A percentile compares a stretch with the other conserved stretches of the same genome.
These are phyloP conservation scores for Platichthys flesus DNA, from an alignment of 2,113 vertebrate genomes.

Conservation along the genomic window DNA sequence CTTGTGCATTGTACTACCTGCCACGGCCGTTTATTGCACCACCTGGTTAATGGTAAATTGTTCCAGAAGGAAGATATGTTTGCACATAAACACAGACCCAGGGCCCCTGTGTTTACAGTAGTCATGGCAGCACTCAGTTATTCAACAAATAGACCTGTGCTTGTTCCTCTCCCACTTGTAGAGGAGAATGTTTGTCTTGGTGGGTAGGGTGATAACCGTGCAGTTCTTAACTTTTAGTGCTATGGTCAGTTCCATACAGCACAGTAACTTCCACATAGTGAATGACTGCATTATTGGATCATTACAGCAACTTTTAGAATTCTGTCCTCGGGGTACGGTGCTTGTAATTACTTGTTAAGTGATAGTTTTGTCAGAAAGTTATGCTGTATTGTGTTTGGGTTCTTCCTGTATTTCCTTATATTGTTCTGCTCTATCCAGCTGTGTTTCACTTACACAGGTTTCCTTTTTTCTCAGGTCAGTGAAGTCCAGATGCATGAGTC, in stretches of 20 bases:
- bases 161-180: slow-evolving; percentile 82
- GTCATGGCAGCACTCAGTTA: slow-evolving; percentile 97
- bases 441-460: slow-evolving; percentile 15
- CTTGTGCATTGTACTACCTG: slow-evolving; percentile 94
- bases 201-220: slow-evolving; percentile 45
- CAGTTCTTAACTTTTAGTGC: slow-evolving; percentile 41
- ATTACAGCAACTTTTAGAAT: not conserved
- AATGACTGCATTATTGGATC: not conserved
- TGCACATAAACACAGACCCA: slow-evolving; percentile 98
- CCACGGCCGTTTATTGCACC: slow-evolving; percentile 96
- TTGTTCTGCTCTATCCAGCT: slow-evolving; percentile 5
- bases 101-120: slow-evolving; percentile 98
- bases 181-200: slow-evolving; percentile 74
- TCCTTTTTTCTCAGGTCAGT: slow-evolving; percentile 67
- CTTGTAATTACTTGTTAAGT: slow-evolving; percentile 10
- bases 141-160: slow-evolving; percentile 92
- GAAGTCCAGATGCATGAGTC: slow-evolving; percentile 85
- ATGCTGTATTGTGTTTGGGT: not conserved
- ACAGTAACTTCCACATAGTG: not conserved
- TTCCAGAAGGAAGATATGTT: slow-evolving; percentile 99
- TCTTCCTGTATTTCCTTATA: not conserved
- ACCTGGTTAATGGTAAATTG: slow-evolving; percentile 99
- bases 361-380: not conserved
- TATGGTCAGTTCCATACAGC: not conserved
- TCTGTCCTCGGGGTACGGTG: not conserved